phyloP scores from a whole-genome alignment of 1,140 invertebrate species.

The Cherax quadricarinatus region DNA sequence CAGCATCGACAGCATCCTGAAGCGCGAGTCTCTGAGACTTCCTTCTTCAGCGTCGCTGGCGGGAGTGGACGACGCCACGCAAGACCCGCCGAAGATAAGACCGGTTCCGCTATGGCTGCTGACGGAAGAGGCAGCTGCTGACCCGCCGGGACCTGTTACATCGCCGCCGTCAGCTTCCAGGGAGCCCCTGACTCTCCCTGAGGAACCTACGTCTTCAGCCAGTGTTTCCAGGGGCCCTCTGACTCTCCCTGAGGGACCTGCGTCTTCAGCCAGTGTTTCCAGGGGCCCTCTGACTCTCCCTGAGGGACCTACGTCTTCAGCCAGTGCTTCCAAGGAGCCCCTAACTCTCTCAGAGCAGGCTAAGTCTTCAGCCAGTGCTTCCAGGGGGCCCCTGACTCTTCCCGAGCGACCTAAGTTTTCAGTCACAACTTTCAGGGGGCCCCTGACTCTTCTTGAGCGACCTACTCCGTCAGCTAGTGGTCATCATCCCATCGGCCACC shows the following conservation, averaged over 20 bases:
- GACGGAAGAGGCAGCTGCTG: background rate
- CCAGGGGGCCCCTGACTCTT: background rate
- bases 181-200: background rate
- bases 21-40: background rate
- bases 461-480: background rate
- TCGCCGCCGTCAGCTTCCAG: background rate
- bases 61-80: background rate
- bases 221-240: background rate
- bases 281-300: slow-evolving; percentile 3
- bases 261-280: background rate
- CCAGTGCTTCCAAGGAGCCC: background rate
- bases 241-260: slow-evolving; percentile 30
- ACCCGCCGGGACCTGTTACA: slow-evolving; percentile 16
- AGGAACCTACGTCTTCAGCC: slow-evolving; percentile 17
- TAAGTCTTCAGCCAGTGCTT: background rate
- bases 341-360: slow-evolving; percentile 20
- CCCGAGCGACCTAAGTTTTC: background rate
- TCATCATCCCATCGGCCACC: background rate
- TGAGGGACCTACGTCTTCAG: slow-evolving; percentile 30
- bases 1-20: slow-evolving; percentile 57
- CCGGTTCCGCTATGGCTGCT: slow-evolving; percentile 25
- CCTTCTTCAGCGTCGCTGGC: background rate
- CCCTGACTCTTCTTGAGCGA: too few species aligned
- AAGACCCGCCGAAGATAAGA: slow-evolving; percentile 1
- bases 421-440: background rate